A percentile compares a stretch with the other conserved stretches of the same genome.
Conservation (phyloP, 2,888 invertebrate genomes). For the Brenthis hecate region DNA sequence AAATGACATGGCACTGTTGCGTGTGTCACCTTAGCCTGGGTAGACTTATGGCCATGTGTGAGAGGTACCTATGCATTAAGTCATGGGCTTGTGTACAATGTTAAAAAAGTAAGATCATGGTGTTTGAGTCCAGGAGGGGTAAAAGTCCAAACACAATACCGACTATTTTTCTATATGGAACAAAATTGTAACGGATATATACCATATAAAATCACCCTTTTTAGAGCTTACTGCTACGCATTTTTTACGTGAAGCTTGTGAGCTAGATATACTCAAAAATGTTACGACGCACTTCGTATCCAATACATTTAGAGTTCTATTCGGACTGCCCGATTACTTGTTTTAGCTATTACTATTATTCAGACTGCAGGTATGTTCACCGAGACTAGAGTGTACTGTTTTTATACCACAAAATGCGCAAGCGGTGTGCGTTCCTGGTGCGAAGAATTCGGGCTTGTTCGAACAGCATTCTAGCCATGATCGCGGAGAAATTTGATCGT, state of each 20-base stretch:
- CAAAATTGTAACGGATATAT: not conserved
- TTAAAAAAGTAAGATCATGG: not conserved
- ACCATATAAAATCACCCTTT: slow-evolving; percentile 20
- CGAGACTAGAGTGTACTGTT: too few species aligned
- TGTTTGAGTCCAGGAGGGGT: not conserved
- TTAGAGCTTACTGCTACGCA: slow-evolving; percentile 20
- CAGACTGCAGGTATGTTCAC: not conserved
- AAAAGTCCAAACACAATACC: not conserved
- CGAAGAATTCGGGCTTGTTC: too few species aligned
- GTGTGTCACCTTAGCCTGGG: not conserved
- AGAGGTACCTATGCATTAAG: not conserved
- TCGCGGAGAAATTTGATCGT: too few species aligned
- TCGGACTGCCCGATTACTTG: too few species aligned
- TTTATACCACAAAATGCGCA: too few species aligned
- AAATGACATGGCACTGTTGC: slow-evolving; percentile 3
- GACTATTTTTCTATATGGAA: not conserved
- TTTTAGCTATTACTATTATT: too few species aligned
- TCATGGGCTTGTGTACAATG: slow-evolving; percentile 4
- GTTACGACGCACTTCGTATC: slow-evolving; percentile 23
- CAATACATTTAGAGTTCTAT: slow-evolving; percentile 19
- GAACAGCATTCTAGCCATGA: too few species aligned
- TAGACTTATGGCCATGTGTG: not conserved
- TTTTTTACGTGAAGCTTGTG: slow-evolving; percentile 26
- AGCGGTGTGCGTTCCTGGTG: too few species aligned
- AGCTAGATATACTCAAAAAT: slow-evolving; percentile 17